A percentile compares a stretch with the other conserved stretches of the same genome.
Conservation (phyloP, 1,140 invertebrate species). For the Saxidomus purpurata region DNA sequence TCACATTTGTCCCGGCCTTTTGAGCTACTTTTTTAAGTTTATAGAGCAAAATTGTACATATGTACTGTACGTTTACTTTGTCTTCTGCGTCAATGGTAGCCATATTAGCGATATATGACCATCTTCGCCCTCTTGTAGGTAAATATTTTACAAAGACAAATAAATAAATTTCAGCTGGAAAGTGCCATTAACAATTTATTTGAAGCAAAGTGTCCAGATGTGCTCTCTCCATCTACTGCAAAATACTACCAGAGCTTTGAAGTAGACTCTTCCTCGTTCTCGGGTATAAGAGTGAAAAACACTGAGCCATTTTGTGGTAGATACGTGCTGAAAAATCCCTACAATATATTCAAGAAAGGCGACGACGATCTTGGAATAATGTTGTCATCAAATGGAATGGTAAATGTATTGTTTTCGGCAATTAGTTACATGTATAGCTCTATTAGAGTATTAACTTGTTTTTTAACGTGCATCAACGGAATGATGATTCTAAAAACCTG, state of each 20-base stretch:
- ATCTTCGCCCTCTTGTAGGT: no score
- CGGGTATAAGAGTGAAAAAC: slow-evolving; percentile 55
- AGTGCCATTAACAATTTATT: slow-evolving; percentile 62
- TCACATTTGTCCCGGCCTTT: no score
- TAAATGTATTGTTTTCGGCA: slow-evolving; percentile 1
- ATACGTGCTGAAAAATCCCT: slow-evolving; percentile 73
- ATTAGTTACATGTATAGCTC: no score
- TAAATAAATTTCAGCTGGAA: slow-evolving; percentile 58
- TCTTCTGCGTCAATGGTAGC: no score
- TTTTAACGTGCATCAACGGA: no score
- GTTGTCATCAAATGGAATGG: slow-evolving; percentile 56
- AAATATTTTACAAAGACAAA: no score
- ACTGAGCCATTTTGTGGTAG: slow-evolving; percentile 79
- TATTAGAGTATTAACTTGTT: no score
- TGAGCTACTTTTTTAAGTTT: no score
- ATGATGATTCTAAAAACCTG: no score
- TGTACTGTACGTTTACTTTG: no score
- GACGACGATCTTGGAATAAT: slow-evolving; percentile 36
- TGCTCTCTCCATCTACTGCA: slow-evolving; percentile 38
- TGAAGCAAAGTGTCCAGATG: slow-evolving; percentile 69
- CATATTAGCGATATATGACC: no score
- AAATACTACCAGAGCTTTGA: slow-evolving; percentile 67
- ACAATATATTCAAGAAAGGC: slow-evolving; percentile 57
- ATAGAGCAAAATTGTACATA: no score
- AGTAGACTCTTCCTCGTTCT: not conserved